Evolutionary conservation across 2,113 vertebrate genomes (phyloP).

Genomic region (Platichthys stellatus): DNA sequence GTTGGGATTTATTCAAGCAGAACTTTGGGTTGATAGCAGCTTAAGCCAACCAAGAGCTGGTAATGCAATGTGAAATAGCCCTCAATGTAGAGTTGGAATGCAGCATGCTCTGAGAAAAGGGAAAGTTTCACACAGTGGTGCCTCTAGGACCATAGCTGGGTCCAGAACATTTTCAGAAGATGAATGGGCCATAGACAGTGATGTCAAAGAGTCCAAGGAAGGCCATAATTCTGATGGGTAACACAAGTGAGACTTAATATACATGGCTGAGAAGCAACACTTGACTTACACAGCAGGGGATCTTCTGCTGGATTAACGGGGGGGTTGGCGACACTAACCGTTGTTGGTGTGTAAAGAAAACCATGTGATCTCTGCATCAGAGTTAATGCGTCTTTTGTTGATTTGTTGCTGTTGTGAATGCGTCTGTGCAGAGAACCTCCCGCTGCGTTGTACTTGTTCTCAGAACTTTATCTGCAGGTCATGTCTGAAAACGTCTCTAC

Average conservation of each 20-base stretch:
- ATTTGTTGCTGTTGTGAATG: too few relatives aligned
- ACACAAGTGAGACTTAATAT: constrained; percentile 30
- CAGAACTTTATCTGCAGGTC: too few relatives aligned
- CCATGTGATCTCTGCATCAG: too few relatives aligned
- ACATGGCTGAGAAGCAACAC: constrained; percentile 12
- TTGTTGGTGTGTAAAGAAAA: too few relatives aligned
- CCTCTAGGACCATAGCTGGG: constrained; percentile 41
- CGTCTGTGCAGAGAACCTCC: too few relatives aligned
- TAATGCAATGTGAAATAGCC: constrained; percentile 66
- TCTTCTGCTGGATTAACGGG: too few relatives aligned
- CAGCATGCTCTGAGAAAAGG: constrained; percentile 58
- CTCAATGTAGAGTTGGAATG: constrained; percentile 53
- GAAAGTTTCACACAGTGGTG: constrained; percentile 51
- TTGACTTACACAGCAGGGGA: constrained; percentile 3
- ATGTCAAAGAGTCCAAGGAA: constrained; percentile 37
- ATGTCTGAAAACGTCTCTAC: too few relatives aligned
- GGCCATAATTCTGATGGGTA: constrained; percentile 31
- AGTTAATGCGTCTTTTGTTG: too few relatives aligned
- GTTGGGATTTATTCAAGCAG: constrained; percentile 75
- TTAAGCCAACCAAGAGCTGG: constrained; percentile 65
- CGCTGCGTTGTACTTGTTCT: too few relatives aligned
- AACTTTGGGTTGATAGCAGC: constrained; percentile 70
- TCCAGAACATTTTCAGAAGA: constrained; percentile 51
- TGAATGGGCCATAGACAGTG: constrained; percentile 33
- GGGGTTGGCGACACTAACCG: too few relatives aligned